Conservation (phyloP, 2,797 vertebrate genomes). For the Melanotaenia nigrans region DNA sequence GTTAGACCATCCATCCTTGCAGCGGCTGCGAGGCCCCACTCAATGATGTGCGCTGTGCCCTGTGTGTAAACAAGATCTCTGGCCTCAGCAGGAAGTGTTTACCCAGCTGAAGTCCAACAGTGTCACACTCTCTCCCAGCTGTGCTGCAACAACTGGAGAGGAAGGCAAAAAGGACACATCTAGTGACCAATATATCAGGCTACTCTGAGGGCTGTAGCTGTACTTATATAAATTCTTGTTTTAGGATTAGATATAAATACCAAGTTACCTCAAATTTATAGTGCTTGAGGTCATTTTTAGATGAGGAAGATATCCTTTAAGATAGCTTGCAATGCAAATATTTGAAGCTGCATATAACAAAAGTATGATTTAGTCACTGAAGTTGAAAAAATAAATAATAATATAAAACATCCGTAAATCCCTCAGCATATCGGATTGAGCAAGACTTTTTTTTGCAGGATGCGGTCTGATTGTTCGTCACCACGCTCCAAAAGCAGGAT, state of each 20-base stretch:
- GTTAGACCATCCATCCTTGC: constrained; percentile 69
- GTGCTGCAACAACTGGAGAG: constrained; percentile 55
- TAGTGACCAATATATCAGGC: constrained; percentile 38
- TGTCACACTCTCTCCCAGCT: constrained; percentile 64
- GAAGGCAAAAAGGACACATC: constrained; percentile 68
- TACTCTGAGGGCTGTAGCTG: background rate
- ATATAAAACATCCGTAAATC: background rate
- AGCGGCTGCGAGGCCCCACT: constrained; percentile 54
- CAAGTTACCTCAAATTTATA: background rate
- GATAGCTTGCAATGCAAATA: background rate
- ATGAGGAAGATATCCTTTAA: background rate
- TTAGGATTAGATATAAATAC: background rate
- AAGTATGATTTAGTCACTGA: background rate
- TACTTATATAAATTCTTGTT: constrained; percentile 7
- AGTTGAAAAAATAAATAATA: background rate
- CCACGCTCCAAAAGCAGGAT: constrained; percentile 20
- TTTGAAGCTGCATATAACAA: constrained; percentile 4
- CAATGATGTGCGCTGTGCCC: constrained; percentile 64
- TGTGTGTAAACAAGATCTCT: constrained; percentile 81
- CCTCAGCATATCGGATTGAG: background rate
- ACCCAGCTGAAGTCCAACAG: constrained; percentile 84
- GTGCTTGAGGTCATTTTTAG: background rate
- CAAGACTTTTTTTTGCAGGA: constrained; percentile 8
- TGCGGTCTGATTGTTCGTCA: constrained; percentile 19
- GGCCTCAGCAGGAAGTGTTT: constrained; percentile 82